Evolutionary conservation across 2,888 invertebrate genomes (phyloP).

Genomic region (Elegia similella): DNA sequence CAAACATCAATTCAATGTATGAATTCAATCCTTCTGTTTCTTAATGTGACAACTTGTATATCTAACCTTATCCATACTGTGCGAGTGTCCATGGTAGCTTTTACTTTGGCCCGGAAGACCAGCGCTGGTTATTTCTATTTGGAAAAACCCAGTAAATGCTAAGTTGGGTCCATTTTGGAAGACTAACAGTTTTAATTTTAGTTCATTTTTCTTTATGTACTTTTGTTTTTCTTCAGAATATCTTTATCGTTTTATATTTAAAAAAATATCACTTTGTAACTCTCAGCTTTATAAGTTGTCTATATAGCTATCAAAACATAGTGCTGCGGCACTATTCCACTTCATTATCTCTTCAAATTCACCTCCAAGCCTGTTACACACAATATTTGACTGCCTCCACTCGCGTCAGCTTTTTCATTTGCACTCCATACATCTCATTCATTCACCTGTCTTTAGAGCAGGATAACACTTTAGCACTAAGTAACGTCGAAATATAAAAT

Average conservation of each 20-base stretch:
- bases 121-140: too few species aligned
- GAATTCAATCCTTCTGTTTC: too few species aligned
- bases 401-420: background rate
- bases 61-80: too few species aligned
- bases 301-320: background rate
- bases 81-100: too few species aligned
- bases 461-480: background rate
- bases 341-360: background rate
- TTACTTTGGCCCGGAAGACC: too few species aligned
- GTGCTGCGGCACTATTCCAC: background rate
- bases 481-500: conserved; percentile 5
- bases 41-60: too few species aligned
- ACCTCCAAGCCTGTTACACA: background rate
- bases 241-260: background rate
- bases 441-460: background rate
- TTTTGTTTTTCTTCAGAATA: background rate
- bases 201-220: background rate
- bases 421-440: background rate
- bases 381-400: conserved; percentile 1
- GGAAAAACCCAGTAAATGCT: too few species aligned
- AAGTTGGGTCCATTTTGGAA: too few species aligned
- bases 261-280: background rate
- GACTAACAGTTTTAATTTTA: too few species aligned
- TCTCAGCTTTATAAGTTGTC: background rate
- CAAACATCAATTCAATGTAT: too few species aligned